Evolutionary conservation across 2,113 vertebrate species (phyloP).

Genomic region (mouse (Mus musculus)): DNA sequence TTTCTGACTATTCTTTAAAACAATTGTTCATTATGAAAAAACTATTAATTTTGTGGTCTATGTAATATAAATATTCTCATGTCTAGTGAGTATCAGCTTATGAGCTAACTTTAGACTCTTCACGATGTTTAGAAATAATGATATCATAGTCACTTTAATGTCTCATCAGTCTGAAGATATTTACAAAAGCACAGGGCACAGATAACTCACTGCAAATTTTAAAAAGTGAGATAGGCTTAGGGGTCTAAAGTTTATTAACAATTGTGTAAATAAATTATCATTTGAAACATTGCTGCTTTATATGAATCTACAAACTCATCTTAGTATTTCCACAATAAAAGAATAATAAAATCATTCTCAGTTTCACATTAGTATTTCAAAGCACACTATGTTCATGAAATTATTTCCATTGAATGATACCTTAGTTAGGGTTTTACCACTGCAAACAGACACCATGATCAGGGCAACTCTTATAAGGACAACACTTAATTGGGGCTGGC

Average conservation of each 20-base stretch:
- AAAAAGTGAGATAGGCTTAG: constrained; percentile 37
- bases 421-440: no score
- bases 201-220: not conserved
- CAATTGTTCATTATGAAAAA: constrained; percentile 25
- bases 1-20: constrained; percentile 51
- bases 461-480: no score
- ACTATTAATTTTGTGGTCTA: not conserved
- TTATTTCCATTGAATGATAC: constrained; percentile 73
- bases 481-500: no score
- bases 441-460: no score
- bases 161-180: not conserved
- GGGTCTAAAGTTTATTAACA: constrained; percentile 68
- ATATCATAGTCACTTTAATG: not conserved
- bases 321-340: constrained; percentile 76
- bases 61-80: not conserved
- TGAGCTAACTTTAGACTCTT: constrained; percentile 6
- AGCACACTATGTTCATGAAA: constrained; percentile 79
- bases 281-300: constrained; percentile 77
- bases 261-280: constrained; percentile 79
- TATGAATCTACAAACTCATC: constrained; percentile 78
- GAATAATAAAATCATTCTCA: constrained; percentile 83
- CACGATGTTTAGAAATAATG: constrained; percentile 25
- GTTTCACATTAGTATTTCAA: constrained; percentile 81
- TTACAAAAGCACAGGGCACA: constrained; percentile 22
- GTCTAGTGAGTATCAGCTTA: not conserved